phyloP scores from a whole-genome alignment of 2,888 invertebrate species.

The Drosophila subquinaria region DNA sequence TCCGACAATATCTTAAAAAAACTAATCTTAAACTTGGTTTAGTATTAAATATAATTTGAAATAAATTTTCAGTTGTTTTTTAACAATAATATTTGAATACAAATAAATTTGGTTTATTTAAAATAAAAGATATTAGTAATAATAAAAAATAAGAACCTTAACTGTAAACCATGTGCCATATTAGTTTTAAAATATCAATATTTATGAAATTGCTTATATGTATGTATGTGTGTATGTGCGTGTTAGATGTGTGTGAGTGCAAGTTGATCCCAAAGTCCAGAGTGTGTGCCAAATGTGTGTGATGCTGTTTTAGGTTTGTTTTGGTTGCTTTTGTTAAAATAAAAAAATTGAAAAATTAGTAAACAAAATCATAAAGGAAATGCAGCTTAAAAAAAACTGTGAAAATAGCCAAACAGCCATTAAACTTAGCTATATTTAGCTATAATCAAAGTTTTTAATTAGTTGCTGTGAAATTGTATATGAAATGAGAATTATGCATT shows the following conservation, averaged over 20 bases:
- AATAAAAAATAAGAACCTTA: slow-evolving; percentile 27
- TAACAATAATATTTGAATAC: slow-evolving; percentile 55
- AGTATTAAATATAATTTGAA: neutral
- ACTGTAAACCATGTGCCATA: slow-evolving; percentile 49
- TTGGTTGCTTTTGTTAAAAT: slow-evolving; percentile 62
- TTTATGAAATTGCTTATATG: slow-evolving; percentile 25
- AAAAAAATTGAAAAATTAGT: slow-evolving; percentile 71
- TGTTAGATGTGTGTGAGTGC: slow-evolving; percentile 50
- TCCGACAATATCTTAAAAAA: slow-evolving; percentile 13
- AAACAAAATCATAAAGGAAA: slow-evolving; percentile 29
- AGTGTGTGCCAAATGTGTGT: slow-evolving; percentile 55
- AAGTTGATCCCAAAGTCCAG: slow-evolving; percentile 71
- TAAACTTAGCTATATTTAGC: neutral
- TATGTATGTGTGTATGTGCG: slow-evolving; percentile 27
- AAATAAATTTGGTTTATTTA: slow-evolving; percentile 62
- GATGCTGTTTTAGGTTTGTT: slow-evolving; percentile 31
- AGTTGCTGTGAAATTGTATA: slow-evolving; percentile 1
- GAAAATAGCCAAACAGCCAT: slow-evolving; percentile 13
- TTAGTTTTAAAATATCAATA: slow-evolving; percentile 30
- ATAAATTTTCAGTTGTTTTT: slow-evolving; percentile 1
- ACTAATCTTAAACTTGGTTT: slow-evolving; percentile 24
- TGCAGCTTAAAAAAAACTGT: slow-evolving; percentile 28
- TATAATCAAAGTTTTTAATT: slow-evolving; percentile 41
- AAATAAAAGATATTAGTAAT: slow-evolving; percentile 29
- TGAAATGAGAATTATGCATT: slow-evolving; percentile 8